A percentile compares a stretch with the other conserved stretches of the same genome.
phyloP scores from a whole-genome alignment of 2,888 invertebrate species.

The Amphipoea lucens region DNA sequence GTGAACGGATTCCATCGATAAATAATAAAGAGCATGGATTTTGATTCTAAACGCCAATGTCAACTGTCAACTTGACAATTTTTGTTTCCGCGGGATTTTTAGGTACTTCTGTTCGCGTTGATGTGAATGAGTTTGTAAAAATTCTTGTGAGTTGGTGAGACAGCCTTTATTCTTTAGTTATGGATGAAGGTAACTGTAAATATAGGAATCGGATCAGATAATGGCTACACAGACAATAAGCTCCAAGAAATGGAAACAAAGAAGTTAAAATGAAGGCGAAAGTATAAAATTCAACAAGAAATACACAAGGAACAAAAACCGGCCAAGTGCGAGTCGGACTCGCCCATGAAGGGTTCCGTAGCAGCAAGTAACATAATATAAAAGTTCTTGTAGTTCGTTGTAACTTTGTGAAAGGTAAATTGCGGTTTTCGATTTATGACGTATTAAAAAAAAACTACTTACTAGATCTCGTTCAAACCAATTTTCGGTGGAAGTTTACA shows the following conservation, averaged over 20 bases:
- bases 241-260: not conserved
- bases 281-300: not conserved
- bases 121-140: not conserved
- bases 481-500: too few relatives aligned
- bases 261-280: not conserved
- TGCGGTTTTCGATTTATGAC: too few relatives aligned
- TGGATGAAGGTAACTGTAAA: not conserved
- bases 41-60: not conserved
- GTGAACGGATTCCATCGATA: not conserved
- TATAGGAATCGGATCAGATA: not conserved
- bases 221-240: not conserved
- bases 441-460: too few relatives aligned
- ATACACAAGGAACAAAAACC: not conserved
- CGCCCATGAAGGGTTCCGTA: too few relatives aligned
- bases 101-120: not conserved
- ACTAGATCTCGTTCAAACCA: too few relatives aligned
- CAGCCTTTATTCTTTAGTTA: not conserved
- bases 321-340: too few relatives aligned
- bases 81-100: not conserved
- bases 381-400: too few relatives aligned
- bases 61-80: not conserved
- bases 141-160: not conserved
- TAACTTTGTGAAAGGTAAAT: too few relatives aligned
- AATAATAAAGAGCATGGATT: not conserved
- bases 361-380: too few relatives aligned